A percentile compares a stretch with the other conserved stretches of the same genome.
phyloP scores from a whole-genome alignment of 1,140 invertebrate species.

The Pogonognathellus flavescens region DNA sequence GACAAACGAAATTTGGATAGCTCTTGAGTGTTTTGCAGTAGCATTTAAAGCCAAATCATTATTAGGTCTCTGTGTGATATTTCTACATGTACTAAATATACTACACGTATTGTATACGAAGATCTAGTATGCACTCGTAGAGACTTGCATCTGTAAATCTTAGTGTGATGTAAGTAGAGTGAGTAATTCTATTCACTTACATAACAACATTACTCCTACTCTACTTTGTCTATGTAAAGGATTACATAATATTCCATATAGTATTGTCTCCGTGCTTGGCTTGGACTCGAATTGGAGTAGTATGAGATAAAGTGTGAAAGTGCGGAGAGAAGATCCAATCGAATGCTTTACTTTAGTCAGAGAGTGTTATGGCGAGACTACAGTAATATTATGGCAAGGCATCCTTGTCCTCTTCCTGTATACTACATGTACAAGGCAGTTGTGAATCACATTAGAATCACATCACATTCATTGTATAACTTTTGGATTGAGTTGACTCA shows the following conservation, averaged over 20 bases:
- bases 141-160: neutral
- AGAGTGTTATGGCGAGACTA: neutral
- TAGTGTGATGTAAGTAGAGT: neutral
- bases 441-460: constrained; percentile 33
- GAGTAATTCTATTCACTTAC: constrained; percentile 11
- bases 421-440: neutral
- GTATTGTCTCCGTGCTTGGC: no score
- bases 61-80: no score
- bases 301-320: constrained; percentile 43
- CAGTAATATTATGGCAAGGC: no score
- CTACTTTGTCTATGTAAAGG: no score
- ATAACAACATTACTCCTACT: neutral
- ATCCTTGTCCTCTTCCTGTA: neutral
- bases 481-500: neutral
- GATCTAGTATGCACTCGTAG: neutral
- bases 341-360: neutral
- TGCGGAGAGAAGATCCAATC: neutral
- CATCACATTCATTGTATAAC: constrained; percentile 23
- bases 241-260: no score
- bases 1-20: no score
- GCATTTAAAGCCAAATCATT: no score
- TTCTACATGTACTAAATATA: no score
- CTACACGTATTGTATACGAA: no score
- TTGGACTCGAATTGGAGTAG: neutral
- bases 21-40: no score